Conservation (phyloP, 2,797 vertebrate species). For the Cuculus canorus region DNA sequence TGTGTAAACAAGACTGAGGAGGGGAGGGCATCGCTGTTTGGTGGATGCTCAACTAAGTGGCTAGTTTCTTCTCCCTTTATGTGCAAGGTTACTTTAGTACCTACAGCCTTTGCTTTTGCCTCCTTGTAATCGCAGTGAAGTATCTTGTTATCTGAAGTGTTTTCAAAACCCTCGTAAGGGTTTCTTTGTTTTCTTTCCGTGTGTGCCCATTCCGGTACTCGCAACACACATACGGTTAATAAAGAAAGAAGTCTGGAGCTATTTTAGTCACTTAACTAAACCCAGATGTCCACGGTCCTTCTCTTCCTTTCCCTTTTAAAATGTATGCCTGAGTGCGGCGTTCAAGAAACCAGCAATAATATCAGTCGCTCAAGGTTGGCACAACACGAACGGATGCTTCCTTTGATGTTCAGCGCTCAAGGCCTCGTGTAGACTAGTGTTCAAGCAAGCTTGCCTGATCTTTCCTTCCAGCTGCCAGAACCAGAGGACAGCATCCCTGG, state of each 20-base stretch:
- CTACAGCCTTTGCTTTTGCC: neutral
- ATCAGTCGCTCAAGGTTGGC: slow-evolving; percentile 8
- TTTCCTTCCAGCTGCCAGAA: slow-evolving; percentile 7
- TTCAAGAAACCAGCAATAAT: slow-evolving; percentile 27
- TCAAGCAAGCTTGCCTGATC: slow-evolving; percentile 11
- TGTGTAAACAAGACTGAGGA: neutral
- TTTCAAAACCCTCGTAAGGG: neutral
- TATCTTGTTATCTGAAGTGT: neutral
- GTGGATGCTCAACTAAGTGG: neutral
- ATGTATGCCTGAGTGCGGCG: neutral
- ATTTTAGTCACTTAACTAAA: slow-evolving; percentile 1
- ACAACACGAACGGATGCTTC: neutral
- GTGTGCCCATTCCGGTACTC: neutral
- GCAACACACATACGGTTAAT: neutral
- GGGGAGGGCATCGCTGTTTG: neutral
- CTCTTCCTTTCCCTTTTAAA: neutral
- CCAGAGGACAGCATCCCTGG: neutral
- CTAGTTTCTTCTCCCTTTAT: neutral
- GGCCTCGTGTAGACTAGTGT: neutral
- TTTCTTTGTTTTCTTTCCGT: neutral
- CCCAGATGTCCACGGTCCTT: neutral
- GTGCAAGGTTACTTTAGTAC: neutral
- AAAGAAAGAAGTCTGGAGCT: neutral
- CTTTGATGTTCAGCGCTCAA: neutral
- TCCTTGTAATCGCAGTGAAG: neutral